Evolutionary conservation across 1,140 invertebrate species (phyloP).

Genomic region (Araneus ventricosus): DNA sequence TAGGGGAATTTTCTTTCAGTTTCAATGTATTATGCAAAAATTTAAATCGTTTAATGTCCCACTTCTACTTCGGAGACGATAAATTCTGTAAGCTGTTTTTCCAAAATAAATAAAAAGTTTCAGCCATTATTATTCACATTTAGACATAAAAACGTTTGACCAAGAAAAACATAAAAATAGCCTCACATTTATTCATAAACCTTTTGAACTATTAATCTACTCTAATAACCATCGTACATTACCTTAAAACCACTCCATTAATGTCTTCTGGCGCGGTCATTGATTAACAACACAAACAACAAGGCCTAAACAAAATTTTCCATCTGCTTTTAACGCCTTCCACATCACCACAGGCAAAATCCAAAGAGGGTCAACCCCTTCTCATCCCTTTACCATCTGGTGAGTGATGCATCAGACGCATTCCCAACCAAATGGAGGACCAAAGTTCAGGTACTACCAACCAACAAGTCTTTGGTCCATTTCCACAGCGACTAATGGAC

Average conservation of each 20-base stretch:
- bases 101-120: too few relatives aligned
- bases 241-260: background rate
- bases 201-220: too few relatives aligned
- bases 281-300: background rate
- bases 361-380: conserved; percentile 19
- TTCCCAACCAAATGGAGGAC: conserved; percentile 43
- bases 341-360: background rate
- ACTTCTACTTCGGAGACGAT: too few relatives aligned
- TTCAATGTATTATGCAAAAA: too few relatives aligned
- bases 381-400: too few relatives aligned
- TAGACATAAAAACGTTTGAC: too few relatives aligned
- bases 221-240: background rate
- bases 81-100: too few relatives aligned
- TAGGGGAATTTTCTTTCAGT: too few relatives aligned
- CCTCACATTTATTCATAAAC: too few relatives aligned
- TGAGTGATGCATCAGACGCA: conserved; percentile 40
- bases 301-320: background rate
- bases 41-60: too few relatives aligned
- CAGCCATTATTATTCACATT: too few relatives aligned
- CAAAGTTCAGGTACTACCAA: conserved; percentile 19
- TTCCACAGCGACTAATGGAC: conserved; percentile 17
- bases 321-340: background rate
- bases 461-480: background rate
- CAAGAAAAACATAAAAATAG: too few relatives aligned
- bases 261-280: background rate